These are phyloP conservation scores for Acrossocheilus wenchowensis DNA, from an alignment of 2,797 vertebrate species.

Conservation along the genomic window DNA sequence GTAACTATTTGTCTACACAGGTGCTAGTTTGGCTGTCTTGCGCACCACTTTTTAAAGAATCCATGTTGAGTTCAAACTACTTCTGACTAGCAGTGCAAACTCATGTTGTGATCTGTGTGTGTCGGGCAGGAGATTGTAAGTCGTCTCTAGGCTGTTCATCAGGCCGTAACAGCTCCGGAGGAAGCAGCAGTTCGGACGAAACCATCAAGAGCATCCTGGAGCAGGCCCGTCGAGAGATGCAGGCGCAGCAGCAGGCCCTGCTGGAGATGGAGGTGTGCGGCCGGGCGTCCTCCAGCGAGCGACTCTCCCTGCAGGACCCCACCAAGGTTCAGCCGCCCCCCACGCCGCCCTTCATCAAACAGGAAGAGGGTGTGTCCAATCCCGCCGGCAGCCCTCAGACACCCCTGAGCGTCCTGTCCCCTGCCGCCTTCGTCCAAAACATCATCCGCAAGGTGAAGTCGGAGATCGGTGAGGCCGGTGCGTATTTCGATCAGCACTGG, in stretches of 20 bases:
- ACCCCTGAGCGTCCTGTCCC: slow-evolving; percentile 88
- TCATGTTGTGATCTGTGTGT: slow-evolving; percentile 10
- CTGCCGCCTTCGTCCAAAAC: slow-evolving; percentile 94
- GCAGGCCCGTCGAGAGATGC: slow-evolving; percentile 92
- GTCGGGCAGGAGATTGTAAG: slow-evolving; percentile 84
- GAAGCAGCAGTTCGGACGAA: slow-evolving; percentile 81
- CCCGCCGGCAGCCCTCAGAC: slow-evolving; percentile 82
- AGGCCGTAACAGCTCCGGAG: slow-evolving; percentile 82
- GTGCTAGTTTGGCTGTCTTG: neutral
- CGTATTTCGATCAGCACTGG: slow-evolving; percentile 98
- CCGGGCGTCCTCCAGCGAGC: slow-evolving; percentile 69
- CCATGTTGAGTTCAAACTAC: neutral
- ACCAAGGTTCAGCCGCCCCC: slow-evolving; percentile 64
- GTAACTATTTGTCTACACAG: neutral
- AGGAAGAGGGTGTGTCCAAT: slow-evolving; percentile 83
- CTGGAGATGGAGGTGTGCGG: slow-evolving; percentile 89
- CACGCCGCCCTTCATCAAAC: slow-evolving; percentile 85
- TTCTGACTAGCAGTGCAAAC: neutral
- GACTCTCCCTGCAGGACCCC: slow-evolving; percentile 70
- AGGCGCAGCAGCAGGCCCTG: slow-evolving; percentile 92
- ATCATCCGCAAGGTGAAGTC: slow-evolving; percentile 98
- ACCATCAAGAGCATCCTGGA: slow-evolving; percentile 96
- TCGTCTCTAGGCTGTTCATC: slow-evolving; percentile 69
- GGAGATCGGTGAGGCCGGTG: slow-evolving; percentile 91
- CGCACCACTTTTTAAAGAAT: neutral